Base-by-base conservation (phyloP, 2,888 invertebrate genomes). In the Ophraella communa region DNA sequence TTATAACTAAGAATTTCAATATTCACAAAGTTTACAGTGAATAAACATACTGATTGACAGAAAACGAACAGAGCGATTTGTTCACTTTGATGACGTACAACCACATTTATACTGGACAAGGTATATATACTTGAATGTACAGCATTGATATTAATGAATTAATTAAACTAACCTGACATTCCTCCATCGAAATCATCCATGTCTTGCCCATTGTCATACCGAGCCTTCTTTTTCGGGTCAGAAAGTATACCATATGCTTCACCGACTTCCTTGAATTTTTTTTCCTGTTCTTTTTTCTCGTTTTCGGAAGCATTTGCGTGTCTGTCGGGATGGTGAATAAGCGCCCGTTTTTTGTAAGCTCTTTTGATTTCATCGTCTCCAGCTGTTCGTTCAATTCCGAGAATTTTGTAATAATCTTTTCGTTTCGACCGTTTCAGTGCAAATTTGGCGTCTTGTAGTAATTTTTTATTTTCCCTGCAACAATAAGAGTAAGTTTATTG, bases 351-450 rank as follows among this genome's bases (percentile, higher is more conserved):
- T 83, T 87, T 89, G 82, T 98, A 98, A 1, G 96, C 96, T 81
- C 95, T 96, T 80, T 96, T 96, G 63, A 98, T 95, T 76, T 96
- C 96, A 77, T 95, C 95, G 21, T 93, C 94, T 0, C 90, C 88
- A 0, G 96, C 96, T 73, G 84, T 87, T 77, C 92, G 92, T 1
- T 89, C 87, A 11, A 98, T 86, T 3, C 96, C 96, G 63, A 98
- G 86, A 73, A 98, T 95, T 83, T 96, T 96, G 78, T 97, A 97
- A 80, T 96, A 97, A 80, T 98, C 97, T 85, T 97, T 97, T 71
- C 96, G 89, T 83, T 95, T 95, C 3, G 95, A 95, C 79, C 89
- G 92, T 80, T 96, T 96, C 63, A 97, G 84, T 20, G 92, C 92
- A 65, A 93, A 79, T 83, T 96, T 96, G 4, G 97, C 96, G 73